Conservation (phyloP, 2,113 vertebrate species). For the Callipepla squamata region DNA sequence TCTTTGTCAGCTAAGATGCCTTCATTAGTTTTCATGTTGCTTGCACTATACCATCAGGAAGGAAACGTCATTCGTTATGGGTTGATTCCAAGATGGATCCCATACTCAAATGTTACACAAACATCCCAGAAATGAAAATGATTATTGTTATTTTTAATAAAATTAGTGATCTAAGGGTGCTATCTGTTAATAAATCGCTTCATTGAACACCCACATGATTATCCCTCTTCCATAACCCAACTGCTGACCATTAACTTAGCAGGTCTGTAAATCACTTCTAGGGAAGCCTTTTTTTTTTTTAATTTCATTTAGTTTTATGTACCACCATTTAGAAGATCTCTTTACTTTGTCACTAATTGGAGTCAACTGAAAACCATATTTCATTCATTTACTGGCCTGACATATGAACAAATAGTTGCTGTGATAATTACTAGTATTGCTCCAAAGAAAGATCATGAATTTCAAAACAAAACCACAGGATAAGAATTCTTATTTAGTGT, state of each 20-base stretch:
- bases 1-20: background rate
- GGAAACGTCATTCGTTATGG: background rate
- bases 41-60: background rate
- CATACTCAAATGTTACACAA: accelerated
- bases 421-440: background rate
- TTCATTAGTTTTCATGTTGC: background rate
- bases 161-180: background rate
- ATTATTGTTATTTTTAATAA: background rate
- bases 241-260: background rate
- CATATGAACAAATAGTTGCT: background rate
- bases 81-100: background rate
- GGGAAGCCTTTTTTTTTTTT: accelerated
- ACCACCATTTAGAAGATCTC: background rate
- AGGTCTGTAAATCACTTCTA: background rate
- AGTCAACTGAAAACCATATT: background rate
- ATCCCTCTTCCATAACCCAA: background rate
- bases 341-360: background rate
- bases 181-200: background rate
- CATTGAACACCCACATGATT: background rate
- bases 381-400: background rate
- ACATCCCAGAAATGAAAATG: background rate
- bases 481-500: background rate
- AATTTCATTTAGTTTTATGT: background rate
- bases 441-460: background rate
- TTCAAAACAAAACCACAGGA: background rate